A percentile compares a stretch with the other conserved stretches of the same genome.
Conservation (phyloP, 2,888 invertebrate genomes). For the Ectropis crepuscularia region DNA sequence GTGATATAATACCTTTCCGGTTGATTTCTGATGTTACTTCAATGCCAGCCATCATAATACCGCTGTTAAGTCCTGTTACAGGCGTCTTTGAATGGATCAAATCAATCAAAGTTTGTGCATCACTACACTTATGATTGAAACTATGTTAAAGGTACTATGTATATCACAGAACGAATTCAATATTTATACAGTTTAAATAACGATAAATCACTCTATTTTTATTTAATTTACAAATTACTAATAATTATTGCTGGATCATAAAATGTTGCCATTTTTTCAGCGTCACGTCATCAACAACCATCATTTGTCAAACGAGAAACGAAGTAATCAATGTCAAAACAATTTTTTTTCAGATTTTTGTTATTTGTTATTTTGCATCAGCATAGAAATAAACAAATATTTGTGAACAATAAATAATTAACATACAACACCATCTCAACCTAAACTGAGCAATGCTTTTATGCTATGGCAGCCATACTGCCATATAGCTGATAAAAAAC, state of each 20-base stretch:
- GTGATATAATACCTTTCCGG: constrained; percentile 87
- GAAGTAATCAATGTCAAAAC: constrained; percentile 1
- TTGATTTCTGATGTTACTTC: constrained; percentile 85
- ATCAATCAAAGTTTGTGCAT: constrained; percentile 46
- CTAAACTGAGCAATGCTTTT: too few species aligned
- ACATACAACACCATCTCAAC: too few species aligned
- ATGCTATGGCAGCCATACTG: too few species aligned
- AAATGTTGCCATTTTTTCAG: constrained; percentile 37
- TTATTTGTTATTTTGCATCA: too few species aligned
- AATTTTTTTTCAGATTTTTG: neutral
- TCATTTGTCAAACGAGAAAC: constrained; percentile 20
- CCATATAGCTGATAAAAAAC: too few species aligned
- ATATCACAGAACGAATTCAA: constrained; percentile 10
- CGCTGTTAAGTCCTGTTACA: constrained; percentile 44
- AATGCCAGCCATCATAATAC: constrained; percentile 88
- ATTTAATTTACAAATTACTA: constrained; percentile 19
- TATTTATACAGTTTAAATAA: constrained; percentile 21
- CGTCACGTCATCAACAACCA: constrained; percentile 40
- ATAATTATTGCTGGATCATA: constrained; percentile 20
- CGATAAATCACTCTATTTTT: constrained; percentile 8
- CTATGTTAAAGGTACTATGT: constrained; percentile 17
- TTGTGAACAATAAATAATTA: too few species aligned
- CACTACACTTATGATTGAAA: constrained; percentile 38
- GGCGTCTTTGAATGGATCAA: constrained; percentile 18
- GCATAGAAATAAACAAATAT: too few species aligned